Conservation (phyloP, 2,797 vertebrate species). For the Molothrus aeneus region DNA sequence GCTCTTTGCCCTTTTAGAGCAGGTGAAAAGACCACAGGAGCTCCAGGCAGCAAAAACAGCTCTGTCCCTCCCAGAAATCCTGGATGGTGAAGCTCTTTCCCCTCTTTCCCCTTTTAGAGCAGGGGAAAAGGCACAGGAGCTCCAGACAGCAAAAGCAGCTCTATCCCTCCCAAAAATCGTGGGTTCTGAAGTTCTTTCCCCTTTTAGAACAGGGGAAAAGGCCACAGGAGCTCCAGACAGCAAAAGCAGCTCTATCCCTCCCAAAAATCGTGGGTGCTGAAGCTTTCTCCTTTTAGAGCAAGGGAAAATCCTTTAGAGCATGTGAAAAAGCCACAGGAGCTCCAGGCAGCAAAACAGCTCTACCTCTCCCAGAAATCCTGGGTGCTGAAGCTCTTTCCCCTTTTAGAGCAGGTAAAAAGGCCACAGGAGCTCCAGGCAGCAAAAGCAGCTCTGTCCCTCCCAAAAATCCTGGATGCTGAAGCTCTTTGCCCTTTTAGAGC, state of each 20-base stretch:
- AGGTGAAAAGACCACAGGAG: not conserved
- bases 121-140: not conserved
- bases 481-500: too few relatives aligned
- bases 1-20: not conserved
- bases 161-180: rapidly evolving
- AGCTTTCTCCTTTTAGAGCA: too few relatives aligned
- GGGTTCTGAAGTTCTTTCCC: not conserved
- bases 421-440: too few relatives aligned
- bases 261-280: too few relatives aligned
- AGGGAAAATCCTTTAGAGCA: too few relatives aligned
- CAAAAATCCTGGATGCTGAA: too few relatives aligned
- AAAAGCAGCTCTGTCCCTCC: too few relatives aligned
- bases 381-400: too few relatives aligned
- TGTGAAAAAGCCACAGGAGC: too few relatives aligned
- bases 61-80: not conserved
- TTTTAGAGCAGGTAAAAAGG: too few relatives aligned
- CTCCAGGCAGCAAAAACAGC: not conserved
- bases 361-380: rapidly evolving
- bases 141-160: not conserved
- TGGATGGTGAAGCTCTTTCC: rapidly evolving
- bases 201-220: not conserved
- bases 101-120: not conserved
- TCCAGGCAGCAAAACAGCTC: not conserved
- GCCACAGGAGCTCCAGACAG: too few relatives aligned
- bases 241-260: too few relatives aligned